Conservation (phyloP, 2,888 invertebrate genomes). For the Phyto melanocephala region DNA sequence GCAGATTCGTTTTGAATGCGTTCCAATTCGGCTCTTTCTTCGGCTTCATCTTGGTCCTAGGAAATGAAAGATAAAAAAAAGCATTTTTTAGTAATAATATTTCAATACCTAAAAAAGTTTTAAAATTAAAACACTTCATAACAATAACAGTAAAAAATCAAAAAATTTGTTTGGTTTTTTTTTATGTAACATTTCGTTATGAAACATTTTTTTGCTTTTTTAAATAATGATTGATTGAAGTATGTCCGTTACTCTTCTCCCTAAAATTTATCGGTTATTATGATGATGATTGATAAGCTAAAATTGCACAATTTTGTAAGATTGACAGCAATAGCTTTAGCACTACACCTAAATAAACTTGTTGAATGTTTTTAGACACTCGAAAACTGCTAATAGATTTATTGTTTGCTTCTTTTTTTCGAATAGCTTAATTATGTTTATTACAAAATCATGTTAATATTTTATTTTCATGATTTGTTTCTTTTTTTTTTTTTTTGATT, state of each 20-base stretch:
- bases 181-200: neutral
- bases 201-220: neutral
- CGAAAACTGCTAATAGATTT: neutral
- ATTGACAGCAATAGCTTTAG: slow-evolving; percentile 17
- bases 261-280: neutral
- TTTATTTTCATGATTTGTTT: too few relatives aligned
- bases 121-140: neutral
- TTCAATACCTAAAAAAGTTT: neutral
- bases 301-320: slow-evolving; percentile 27
- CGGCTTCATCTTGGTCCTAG: slow-evolving; percentile 60
- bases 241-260: neutral
- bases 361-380: neutral
- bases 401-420: neutral
- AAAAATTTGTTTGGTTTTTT: neutral
- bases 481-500: neutral
- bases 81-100: neutral
- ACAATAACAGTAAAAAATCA: neutral
- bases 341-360: slow-evolving; percentile 11
- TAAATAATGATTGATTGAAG: slow-evolving; percentile 23
- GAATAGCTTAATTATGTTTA: neutral
- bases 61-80: neutral
- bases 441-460: neutral
- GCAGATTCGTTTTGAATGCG: slow-evolving; percentile 78
- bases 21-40: slow-evolving; percentile 68
- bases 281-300: slow-evolving; percentile 15